A percentile compares a stretch with the other conserved stretches of the same genome.
Evolutionary conservation across 2,888 invertebrate genomes (phyloP).

Genomic region (Euproctis similis): DNA sequence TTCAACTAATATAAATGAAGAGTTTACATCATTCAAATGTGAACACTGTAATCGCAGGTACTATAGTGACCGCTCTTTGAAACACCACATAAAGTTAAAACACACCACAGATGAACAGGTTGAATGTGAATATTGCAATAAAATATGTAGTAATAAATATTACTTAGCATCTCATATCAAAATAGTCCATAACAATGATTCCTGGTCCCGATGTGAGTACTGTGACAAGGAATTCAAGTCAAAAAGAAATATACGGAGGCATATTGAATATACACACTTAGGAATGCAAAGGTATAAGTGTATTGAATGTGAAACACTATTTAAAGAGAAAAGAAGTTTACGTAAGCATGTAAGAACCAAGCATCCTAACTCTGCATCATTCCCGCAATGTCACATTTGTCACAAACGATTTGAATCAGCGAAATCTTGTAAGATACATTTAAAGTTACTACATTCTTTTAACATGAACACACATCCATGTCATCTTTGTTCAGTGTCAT

Average conservation of each 20-base stretch:
- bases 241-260: conserved; percentile 51
- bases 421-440: conserved; percentile 57
- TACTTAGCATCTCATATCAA: conserved; percentile 56
- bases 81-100: conserved; percentile 56
- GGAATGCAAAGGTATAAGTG: conserved; percentile 58
- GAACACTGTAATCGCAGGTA: conserved; percentile 44
- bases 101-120: conserved; percentile 46
- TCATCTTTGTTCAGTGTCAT: conserved; percentile 50
- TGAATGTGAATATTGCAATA: conserved; percentile 45
- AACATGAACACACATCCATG: conserved; percentile 58
- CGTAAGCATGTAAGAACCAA: conserved; percentile 55
- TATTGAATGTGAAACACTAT: conserved; percentile 54
- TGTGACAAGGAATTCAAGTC: conserved; percentile 59
- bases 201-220: conserved; percentile 53
- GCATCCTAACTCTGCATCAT: conserved; percentile 46
- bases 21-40: conserved; percentile 38
- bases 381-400: conserved; percentile 60
- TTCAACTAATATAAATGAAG: conserved; percentile 36
- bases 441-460: conserved; percentile 53
- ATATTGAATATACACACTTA: conserved; percentile 56
- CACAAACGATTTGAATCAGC: conserved; percentile 58
- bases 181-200: conserved; percentile 45
- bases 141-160: conserved; percentile 55
- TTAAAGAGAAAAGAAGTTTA: conserved; percentile 58
- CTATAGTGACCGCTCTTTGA: conserved; percentile 51